Evolutionary conservation across 2,888 invertebrate species (phyloP), one percentile per base, ranked within the genome.

Genomic region (Micoletzkya japonica): DNA sequence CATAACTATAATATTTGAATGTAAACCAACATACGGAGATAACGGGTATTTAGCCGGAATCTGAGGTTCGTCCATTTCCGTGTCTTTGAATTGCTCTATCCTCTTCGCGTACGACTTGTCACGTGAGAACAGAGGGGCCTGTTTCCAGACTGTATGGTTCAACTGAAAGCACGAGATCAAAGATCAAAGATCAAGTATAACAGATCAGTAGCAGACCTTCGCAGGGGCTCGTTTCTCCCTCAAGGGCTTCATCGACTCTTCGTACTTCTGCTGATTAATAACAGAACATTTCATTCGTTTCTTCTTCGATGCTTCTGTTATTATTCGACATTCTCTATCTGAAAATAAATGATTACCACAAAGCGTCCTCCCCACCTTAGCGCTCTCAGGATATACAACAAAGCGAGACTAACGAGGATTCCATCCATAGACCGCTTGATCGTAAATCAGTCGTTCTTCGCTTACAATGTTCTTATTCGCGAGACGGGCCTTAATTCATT

Each of bases 111-210:
- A 57, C 7, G 57, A 57, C 50, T 72, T 32, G 68, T 77, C 77
- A 37, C 70, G 68, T 4, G 76, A 58, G 64, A 74, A 79, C 10
- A 75, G 52, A 30, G 73, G 74, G 10, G 71, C 73, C 4, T 74
- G 70, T 72, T 71, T 73, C 76, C 76, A 77, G 0, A 70, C 44
- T 1, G 75, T 73, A 24, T 74, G 74, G 60, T 79, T 77, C 28
- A 73, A 26, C 75, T 73, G 39, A 63, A 70, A 30, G n/a, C n/a
- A 60, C 4, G 10, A 39, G 34, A 57, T 4, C 24, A 64, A 32
- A 2, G 2, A 34, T 14, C 2, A 37, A 6, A 37, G 30, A 57
- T 57, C 14, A 20, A 26, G 14, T 32, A 20, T 10, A 32, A 57
- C 34, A 2, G 1, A 1, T 10, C 20, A 1, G 7, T 52, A n/a